These are phyloP conservation scores for Passer domesticus DNA, from an alignment of 2,113 vertebrate genomes.

Conservation along the genomic window DNA sequence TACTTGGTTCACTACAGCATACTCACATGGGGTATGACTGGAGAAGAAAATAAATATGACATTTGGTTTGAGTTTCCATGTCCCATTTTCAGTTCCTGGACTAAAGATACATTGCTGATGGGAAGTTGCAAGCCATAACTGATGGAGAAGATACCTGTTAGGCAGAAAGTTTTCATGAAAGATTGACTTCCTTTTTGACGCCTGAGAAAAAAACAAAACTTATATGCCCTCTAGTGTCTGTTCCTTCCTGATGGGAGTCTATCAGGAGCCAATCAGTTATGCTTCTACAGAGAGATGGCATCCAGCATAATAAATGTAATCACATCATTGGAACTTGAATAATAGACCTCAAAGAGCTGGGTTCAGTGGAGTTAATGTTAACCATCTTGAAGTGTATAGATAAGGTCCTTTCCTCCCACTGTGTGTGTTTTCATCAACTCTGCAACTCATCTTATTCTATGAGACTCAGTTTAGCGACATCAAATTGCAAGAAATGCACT, in stretches of 20 bases:
- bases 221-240: neutral
- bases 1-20: neutral
- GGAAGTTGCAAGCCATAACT: constrained; percentile 75
- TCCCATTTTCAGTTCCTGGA: constrained; percentile 72
- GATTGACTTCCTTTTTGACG: neutral
- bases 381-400: accelerated
- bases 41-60: constrained; percentile 88
- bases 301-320: neutral
- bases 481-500: neutral
- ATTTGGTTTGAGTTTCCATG: constrained; percentile 82
- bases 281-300: neutral
- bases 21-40: constrained; percentile 96
- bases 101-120: constrained; percentile 77
- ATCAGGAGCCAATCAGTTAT: neutral
- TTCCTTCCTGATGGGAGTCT: neutral
- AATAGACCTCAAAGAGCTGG: neutral
- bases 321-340: neutral
- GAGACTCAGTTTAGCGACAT: neutral
- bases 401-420: neutral
- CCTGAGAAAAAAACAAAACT: neutral
- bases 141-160: constrained; percentile 87
- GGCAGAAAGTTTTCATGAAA: neutral
- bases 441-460: neutral
- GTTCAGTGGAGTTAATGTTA: neutral
- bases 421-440: neutral